These are phyloP conservation scores for Chrysolina haemoptera DNA, from an alignment of 2,888 invertebrate genomes.

Conservation along the genomic window DNA sequence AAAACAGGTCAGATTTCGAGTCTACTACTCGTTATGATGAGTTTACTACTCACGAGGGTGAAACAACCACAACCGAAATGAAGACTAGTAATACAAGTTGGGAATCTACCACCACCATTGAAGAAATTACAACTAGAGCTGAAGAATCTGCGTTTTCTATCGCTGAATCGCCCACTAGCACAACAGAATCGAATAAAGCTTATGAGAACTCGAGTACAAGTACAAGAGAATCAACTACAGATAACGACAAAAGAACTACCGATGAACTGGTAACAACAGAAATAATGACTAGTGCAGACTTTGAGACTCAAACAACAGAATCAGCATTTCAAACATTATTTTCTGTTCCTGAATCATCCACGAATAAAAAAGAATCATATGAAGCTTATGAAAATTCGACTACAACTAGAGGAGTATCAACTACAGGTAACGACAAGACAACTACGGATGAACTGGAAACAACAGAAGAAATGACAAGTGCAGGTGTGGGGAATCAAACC, in stretches of 20 bases:
- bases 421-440: slow-evolving; percentile 32
- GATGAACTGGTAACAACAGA: slow-evolving; percentile 26
- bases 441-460: slow-evolving; percentile 31
- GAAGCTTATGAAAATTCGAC: neutral
- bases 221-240: slow-evolving; percentile 29
- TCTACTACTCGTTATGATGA: neutral
- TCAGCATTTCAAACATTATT: too few relatives aligned
- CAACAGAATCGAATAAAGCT: slow-evolving; percentile 9
- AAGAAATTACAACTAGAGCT: neutral
- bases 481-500: neutral
- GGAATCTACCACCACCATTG: neutral
- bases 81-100: slow-evolving; percentile 20
- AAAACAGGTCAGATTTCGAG: neutral
- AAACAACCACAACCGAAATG: neutral
- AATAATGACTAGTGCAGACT: slow-evolving; percentile 9
- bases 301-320: neutral
- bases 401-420: slow-evolving; percentile 4
- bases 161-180: slow-evolving; percentile 30
- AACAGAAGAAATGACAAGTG: slow-evolving; percentile 24
- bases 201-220: too few relatives aligned
- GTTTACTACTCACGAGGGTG: neutral
- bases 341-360: slow-evolving; percentile 29
- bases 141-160: neutral
- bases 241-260: slow-evolving; percentile 31
- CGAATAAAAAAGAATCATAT: slow-evolving; percentile 22